A percentile compares a stretch with the other conserved stretches of the same genome.
phyloP scores from a whole-genome alignment of 2,888 invertebrate species.

The Acrobasis suavella region DNA sequence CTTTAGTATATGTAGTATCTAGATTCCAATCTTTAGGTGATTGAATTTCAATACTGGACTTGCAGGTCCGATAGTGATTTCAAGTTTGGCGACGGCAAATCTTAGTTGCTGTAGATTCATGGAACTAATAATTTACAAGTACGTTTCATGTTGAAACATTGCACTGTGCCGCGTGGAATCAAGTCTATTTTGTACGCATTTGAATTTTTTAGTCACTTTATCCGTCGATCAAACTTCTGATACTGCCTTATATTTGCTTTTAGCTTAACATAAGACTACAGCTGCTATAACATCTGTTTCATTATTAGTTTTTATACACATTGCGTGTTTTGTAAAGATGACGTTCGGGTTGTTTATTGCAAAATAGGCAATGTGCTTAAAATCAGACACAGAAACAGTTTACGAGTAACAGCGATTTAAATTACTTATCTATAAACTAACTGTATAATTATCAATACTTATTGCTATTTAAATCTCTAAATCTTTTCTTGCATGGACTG shows the following conservation, averaged over 20 bases:
- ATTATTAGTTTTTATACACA: no score
- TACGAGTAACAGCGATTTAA: no score
- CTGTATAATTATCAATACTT: no score
- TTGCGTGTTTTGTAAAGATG: no score
- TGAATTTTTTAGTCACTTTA: constrained; percentile 24
- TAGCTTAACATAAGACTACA: background rate
- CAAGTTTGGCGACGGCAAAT: constrained; percentile 66
- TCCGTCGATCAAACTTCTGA: constrained; percentile 26
- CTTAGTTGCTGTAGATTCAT: constrained; percentile 60
- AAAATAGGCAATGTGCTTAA: no score
- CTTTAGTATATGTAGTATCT: background rate
- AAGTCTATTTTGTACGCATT: constrained; percentile 23
- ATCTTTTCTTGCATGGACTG: background rate
- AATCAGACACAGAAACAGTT: no score
- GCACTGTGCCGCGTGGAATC: constrained; percentile 50
- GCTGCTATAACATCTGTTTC: no score
- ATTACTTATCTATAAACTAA: no score
- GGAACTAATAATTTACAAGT: constrained; percentile 58
- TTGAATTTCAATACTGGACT: constrained; percentile 57
- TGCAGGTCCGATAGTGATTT: constrained; percentile 68
- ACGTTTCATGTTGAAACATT: constrained; percentile 53
- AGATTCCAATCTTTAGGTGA: constrained; percentile 28
- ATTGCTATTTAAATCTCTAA: background rate
- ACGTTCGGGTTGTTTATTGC: no score
- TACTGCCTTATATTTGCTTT: constrained; percentile 27